Conservation (phyloP, 2,888 invertebrate genomes). For the Tolmerus cingulatus region DNA sequence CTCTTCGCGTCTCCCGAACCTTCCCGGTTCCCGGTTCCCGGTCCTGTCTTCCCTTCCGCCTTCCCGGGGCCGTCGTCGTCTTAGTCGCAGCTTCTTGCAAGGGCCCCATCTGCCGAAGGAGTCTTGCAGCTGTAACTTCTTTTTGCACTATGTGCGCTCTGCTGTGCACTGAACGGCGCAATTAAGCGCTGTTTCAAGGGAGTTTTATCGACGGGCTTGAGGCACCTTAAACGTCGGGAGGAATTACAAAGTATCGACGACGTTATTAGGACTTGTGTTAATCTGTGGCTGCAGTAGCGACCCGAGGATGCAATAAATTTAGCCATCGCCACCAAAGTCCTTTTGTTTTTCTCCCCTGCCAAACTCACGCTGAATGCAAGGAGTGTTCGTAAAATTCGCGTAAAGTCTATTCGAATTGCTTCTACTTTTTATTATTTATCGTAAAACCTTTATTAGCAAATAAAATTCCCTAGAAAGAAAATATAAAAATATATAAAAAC, state of each 20-base stretch:
- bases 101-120: background rate
- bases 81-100: background rate
- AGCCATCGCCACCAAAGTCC: background rate
- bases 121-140: background rate
- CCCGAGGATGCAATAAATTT: background rate
- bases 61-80: background rate
- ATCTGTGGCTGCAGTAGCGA: background rate
- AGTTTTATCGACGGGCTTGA: background rate
- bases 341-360: background rate
- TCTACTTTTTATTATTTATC: background rate
- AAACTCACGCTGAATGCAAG: background rate
- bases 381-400: background rate
- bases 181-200: background rate
- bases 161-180: background rate
- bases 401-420: background rate
- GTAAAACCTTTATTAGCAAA: background rate
- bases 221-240: constrained; percentile 1
- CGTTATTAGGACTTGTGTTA: background rate
- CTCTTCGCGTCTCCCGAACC: background rate
- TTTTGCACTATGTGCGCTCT: background rate
- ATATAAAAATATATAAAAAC: background rate
- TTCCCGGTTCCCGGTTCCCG: background rate
- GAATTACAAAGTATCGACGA: background rate
- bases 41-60: background rate
- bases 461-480: background rate